A percentile compares a stretch with the other conserved stretches of the same genome.
phyloP scores from a whole-genome alignment of 2,888 invertebrate species.

The Erpobdella octoculata region DNA sequence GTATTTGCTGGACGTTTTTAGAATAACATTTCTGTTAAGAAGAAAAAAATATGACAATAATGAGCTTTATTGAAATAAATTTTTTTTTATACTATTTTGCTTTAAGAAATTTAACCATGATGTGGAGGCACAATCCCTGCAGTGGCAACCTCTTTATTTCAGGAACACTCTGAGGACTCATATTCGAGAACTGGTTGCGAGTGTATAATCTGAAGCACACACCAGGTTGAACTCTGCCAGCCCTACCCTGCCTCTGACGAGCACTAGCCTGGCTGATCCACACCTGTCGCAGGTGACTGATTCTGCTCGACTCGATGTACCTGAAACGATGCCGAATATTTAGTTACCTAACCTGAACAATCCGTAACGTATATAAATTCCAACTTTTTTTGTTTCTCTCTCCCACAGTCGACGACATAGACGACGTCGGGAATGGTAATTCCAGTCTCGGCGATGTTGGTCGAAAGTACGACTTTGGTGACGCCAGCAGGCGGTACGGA shows the following conservation, averaged over 20 bases:
- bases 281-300: slow-evolving; percentile 47
- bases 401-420: slow-evolving; percentile 49
- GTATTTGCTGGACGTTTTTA: slow-evolving; percentile 45
- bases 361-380: background rate
- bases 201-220: slow-evolving; percentile 48
- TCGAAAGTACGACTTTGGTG: slow-evolving; percentile 48
- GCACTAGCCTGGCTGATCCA: slow-evolving; percentile 48
- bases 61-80: too few relatives aligned
- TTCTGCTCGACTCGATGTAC: slow-evolving; percentile 47
- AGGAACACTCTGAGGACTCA: slow-evolving; percentile 40
- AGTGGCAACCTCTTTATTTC: slow-evolving; percentile 49
- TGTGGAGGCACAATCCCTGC: slow-evolving; percentile 49
- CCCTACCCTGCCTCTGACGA: slow-evolving; percentile 47
- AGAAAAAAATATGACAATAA: too few relatives aligned
- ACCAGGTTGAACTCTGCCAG: slow-evolving; percentile 47
- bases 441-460: slow-evolving; percentile 51
- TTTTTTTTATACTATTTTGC: too few relatives aligned
- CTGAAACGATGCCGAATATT: slow-evolving; percentile 39
- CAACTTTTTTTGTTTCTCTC: slow-evolving; percentile 49
- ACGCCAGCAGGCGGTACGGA: slow-evolving; percentile 42
- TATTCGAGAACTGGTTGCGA: slow-evolving; percentile 39
- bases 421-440: slow-evolving; percentile 51
- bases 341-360: background rate
- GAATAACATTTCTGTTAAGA: slow-evolving; percentile 46
- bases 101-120: slow-evolving; percentile 42